phyloP scores from a whole-genome alignment of 2,113 vertebrate genomes.

The Salvelinus fontinalis region DNA sequence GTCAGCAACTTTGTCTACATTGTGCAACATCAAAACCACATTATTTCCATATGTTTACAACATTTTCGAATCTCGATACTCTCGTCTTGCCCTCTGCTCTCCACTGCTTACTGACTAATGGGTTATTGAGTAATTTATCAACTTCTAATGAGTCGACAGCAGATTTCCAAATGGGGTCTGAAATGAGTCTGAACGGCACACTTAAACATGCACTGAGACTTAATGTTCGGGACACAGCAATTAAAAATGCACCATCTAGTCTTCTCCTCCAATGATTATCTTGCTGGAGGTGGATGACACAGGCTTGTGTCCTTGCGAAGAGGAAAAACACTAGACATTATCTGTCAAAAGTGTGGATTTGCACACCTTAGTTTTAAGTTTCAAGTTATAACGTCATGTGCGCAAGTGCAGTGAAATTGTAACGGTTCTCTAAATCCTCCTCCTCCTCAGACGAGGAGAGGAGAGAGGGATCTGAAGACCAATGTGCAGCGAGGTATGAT shows the following conservation, averaged over 20 bases:
- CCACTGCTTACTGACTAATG: conserved; percentile 45
- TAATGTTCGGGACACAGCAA: conserved; percentile 65
- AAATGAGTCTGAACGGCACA: conserved; percentile 61
- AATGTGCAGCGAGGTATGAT: too few species aligned
- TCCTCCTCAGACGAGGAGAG: too few species aligned
- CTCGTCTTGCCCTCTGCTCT: neutral
- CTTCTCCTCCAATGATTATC: conserved; percentile 61
- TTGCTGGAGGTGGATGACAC: conserved; percentile 48
- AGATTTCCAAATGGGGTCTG: conserved; percentile 68
- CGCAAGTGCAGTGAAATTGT: too few species aligned
- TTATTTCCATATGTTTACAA: neutral
- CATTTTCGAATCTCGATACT: neutral
- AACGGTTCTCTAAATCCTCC: too few species aligned
- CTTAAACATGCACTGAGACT: conserved; percentile 67
- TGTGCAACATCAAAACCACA: neutral
- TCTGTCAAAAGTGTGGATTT: neutral
- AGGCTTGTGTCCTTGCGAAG: conserved; percentile 49
- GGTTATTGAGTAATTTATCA: conserved; percentile 70
- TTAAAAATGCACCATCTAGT: conserved; percentile 81
- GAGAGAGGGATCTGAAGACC: too few species aligned
- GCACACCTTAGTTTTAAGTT: too few species aligned
- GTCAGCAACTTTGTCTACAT: neutral
- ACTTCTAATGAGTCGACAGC: conserved; percentile 54
- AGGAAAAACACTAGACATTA: neutral
- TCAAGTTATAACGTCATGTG: too few species aligned